Percentiles rank a stretch among this genome's conserved stretches.
phyloP scores from a whole-genome alignment of 2,797 vertebrate species.

The Gadopsis marmoratus region DNA sequence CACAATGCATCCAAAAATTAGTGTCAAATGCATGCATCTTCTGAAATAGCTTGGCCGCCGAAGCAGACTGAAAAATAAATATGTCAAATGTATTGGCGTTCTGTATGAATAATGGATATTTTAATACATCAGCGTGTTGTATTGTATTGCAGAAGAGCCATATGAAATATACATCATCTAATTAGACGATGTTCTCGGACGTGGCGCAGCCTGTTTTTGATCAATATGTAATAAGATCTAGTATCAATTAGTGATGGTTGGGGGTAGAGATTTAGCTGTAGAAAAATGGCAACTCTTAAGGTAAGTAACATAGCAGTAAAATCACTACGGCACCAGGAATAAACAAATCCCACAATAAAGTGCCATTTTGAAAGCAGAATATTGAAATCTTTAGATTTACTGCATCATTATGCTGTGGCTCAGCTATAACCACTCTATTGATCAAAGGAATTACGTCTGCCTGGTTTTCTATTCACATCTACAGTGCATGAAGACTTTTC shows the following conservation, averaged over 20 bases:
- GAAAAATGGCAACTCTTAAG: slow-evolving; percentile 54
- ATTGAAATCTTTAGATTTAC: slow-evolving; percentile 70
- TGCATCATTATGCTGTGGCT: slow-evolving; percentile 58
- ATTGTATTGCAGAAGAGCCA: slow-evolving; percentile 78
- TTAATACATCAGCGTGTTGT: slow-evolving; percentile 77
- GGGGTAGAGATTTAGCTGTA: slow-evolving; percentile 57
- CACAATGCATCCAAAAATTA: slow-evolving; percentile 75
- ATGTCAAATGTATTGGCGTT: slow-evolving; percentile 79
- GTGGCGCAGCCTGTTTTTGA: slow-evolving; percentile 74
- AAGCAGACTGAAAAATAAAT: slow-evolving; percentile 77
- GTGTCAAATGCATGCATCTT: slow-evolving; percentile 76
- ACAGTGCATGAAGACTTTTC: slow-evolving; percentile 35
- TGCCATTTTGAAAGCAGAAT: slow-evolving; percentile 57
- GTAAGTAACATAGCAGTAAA: slow-evolving; percentile 66
- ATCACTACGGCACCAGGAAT: slow-evolving; percentile 28
- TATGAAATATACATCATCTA: slow-evolving; percentile 83
- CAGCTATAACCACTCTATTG: slow-evolving; percentile 63
- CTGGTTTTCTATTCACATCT: slow-evolving; percentile 49
- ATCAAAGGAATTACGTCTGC: slow-evolving; percentile 62
- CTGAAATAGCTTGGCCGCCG: slow-evolving; percentile 68
- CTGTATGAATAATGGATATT: slow-evolving; percentile 80
- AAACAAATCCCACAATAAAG: slow-evolving; percentile 65
- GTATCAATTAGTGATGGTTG: slow-evolving; percentile 81
- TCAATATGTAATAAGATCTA: slow-evolving; percentile 84
- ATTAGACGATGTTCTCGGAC: slow-evolving; percentile 80